Evolutionary conservation across 2,888 invertebrate genomes (phyloP), one percentile per base, ranked within the genome.

Genomic region (Eilema depressum): DNA sequence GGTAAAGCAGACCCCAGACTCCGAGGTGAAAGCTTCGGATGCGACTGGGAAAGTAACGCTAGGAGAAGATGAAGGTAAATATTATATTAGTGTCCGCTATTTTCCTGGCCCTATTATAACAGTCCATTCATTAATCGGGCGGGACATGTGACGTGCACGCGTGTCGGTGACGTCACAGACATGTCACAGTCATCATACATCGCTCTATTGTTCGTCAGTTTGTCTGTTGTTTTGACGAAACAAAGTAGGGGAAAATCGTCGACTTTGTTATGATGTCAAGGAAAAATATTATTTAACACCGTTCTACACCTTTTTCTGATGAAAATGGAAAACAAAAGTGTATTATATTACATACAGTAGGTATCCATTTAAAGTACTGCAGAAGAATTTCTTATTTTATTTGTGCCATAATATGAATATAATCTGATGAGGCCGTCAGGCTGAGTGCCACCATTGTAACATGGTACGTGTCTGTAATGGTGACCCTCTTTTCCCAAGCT

Each of bases 161-260:
- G 77, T 81, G 80, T 75, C 71, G 67, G 73, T 81, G 80, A 80
- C 78, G 71, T 75, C 74, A 76, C 71, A 68, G 63, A 62, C 73
- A 70, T 57, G 70, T 71, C 70, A 59, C 75, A 64, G 53, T 62
- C 66, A 64, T 69, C 75, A 68, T 72, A 71, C 73, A 64, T 75
- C 72, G 68, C 71, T 66, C 63, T 73, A 68, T 69, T 70, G 66
- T 69, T 56, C 37, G 37, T 65, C 68, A 56, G 14, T 66, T 62
- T 65, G 59, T 68, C 41, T 69, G 33, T 66, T 60, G 41, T 67
- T 66, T 56, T 66, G 20, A 63, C 17, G 25, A 63, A 68, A 79
- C 69, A 62, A 59, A 66, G 60, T 66, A 25, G 7, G 17, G 20
- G 17, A 66, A 64, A 64, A 60, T 60, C 17, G 23, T 33, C 33